Percentiles rank a stretch among this genome's conserved stretches.
These are phyloP conservation scores for Pristiophorus japonicus DNA, from an alignment of 2,113 vertebrate species.

Conservation along the genomic window DNA sequence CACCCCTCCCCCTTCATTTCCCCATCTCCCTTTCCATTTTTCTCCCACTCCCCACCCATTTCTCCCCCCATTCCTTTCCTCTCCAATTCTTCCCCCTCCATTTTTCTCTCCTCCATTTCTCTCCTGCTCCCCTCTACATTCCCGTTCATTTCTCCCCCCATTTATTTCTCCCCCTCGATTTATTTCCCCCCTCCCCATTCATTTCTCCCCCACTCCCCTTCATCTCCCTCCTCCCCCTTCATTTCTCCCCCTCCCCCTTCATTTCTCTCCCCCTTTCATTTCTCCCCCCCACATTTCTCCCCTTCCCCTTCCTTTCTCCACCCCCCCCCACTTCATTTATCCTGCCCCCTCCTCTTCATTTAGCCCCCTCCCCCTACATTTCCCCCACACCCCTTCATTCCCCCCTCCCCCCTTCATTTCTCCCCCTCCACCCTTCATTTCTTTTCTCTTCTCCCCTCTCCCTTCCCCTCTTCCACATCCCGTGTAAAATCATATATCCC, in stretches of 20 bases:
- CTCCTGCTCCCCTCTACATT: fast-evolving
- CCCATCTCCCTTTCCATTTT: too few relatives aligned
- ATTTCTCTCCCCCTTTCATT: not conserved
- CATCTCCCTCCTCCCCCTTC: not conserved
- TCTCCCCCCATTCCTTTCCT: too few relatives aligned
- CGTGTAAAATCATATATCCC: not conserved
- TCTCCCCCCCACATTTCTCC: too few relatives aligned
- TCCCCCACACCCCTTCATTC: not conserved
- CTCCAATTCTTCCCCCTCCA: not conserved
- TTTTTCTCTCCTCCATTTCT: too few relatives aligned
- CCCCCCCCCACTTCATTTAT: not conserved
- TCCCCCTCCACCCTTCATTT: too few relatives aligned
- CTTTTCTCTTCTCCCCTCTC: not conserved
- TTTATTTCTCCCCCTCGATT: not conserved
- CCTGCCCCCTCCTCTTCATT: too few relatives aligned
- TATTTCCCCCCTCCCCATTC: not conserved
- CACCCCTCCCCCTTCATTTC: too few relatives aligned
- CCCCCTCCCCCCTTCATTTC: not conserved
- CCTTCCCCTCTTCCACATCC: not conserved
- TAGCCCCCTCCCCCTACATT: not conserved
- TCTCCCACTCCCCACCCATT: too few relatives aligned
- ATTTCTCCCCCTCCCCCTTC: too few relatives aligned
- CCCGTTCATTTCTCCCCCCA: too few relatives aligned
- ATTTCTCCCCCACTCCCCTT: not conserved
- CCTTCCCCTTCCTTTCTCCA: too few relatives aligned